phyloP scores from a whole-genome alignment of 1,140 invertebrate species.

The Zaprionus kolodkinae region DNA sequence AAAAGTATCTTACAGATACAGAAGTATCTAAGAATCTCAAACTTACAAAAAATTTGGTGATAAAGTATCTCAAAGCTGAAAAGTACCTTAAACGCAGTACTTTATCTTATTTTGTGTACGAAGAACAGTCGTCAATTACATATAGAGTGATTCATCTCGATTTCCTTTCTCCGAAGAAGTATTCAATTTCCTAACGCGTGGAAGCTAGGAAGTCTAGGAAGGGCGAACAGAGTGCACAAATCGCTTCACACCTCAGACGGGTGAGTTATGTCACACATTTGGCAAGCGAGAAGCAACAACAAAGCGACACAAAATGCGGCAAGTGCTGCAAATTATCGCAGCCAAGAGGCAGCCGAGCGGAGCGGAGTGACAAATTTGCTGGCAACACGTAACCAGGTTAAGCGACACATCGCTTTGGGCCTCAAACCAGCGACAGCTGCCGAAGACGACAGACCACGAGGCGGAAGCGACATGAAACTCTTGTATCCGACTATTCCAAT shows the following conservation, averaged over 20 bases:
- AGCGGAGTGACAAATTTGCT: conserved; percentile 24
- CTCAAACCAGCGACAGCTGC: conserved; percentile 47
- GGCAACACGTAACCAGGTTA: conserved; percentile 31
- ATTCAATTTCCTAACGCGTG: not conserved
- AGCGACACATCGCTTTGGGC: conserved; percentile 23
- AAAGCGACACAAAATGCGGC: conserved; percentile 30
- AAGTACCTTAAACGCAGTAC: no score
- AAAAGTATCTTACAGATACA: no score
- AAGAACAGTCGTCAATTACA: not conserved
- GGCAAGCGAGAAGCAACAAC: conserved; percentile 10
- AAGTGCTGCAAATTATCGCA: conserved; percentile 51
- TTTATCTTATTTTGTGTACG: no score
- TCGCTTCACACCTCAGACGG: conserved; percentile 24
- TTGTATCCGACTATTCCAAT: conserved; percentile 10
- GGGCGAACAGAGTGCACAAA: conserved; percentile 18
- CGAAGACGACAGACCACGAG: conserved; percentile 22
- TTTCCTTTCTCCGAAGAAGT: not conserved
- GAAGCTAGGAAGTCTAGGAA: not conserved
- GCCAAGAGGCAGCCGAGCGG: conserved; percentile 57
- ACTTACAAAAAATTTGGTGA: no score
- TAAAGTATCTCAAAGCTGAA: not conserved
- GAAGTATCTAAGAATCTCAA: no score
- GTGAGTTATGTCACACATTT: conserved; percentile 60
- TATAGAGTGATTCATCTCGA: not conserved
- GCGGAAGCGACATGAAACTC: conserved; percentile 58